Conservation (phyloP, 92 coral and sea anemone genomes). For the Zoanthus gigantus region DNA sequence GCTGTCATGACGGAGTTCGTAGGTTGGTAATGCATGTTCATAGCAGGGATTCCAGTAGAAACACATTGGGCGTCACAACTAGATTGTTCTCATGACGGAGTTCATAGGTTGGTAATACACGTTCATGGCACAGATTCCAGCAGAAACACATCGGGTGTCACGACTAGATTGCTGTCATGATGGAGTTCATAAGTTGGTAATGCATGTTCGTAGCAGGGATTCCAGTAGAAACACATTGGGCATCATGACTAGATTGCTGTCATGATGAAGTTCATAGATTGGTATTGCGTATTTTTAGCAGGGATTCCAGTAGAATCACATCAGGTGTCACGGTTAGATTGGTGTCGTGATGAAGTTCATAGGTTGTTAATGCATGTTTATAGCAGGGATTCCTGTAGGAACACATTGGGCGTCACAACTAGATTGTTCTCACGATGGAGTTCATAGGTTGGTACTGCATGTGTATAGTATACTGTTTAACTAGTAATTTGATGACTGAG, state of each 20-base stretch:
- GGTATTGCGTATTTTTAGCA: neutral
- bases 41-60: constrained; percentile 77
- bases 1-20: constrained; percentile 91
- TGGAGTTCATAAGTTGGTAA: constrained; percentile 84
- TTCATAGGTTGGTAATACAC: constrained; percentile 68
- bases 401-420: constrained; percentile 77
- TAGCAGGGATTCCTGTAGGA: constrained; percentile 78
- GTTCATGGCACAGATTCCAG: constrained; percentile 58
- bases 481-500: no score
- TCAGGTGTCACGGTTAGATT: no score
- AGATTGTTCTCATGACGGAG: constrained; percentile 87
- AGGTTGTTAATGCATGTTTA: constrained; percentile 50
- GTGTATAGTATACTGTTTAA: no score
- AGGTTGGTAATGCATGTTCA: constrained; percentile 48
- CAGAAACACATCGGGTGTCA: constrained; percentile 77
- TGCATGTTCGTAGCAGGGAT: constrained; percentile 48
- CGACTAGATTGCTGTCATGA: constrained; percentile 83
- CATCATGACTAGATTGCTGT: constrained; percentile 76
- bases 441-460: constrained; percentile 70
- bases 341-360: constrained; percentile 77
- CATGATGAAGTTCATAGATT: constrained; percentile 91
- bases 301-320: no score
- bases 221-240: constrained; percentile 83
- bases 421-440: constrained; percentile 88
- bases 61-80: constrained; percentile 75